Conservation (phyloP, 2,888 invertebrate genomes). For the Eristalinus sepulchralis region DNA sequence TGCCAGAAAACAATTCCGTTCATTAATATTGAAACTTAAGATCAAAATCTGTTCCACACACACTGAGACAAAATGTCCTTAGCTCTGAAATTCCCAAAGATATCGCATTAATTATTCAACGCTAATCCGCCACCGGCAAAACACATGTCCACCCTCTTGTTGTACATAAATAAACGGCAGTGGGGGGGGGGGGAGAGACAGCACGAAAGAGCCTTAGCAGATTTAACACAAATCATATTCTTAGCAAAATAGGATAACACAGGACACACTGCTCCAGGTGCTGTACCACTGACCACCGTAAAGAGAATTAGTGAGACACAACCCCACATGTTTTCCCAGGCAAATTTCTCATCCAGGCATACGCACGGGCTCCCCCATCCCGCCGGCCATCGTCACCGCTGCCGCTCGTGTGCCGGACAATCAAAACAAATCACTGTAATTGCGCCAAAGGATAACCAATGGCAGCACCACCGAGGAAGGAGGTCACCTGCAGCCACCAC, state of each 20-base stretch:
- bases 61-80: slow-evolving; percentile 33
- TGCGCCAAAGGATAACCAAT: slow-evolving; percentile 54
- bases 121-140: slow-evolving; percentile 64
- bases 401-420: slow-evolving; percentile 29
- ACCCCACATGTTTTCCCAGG: slow-evolving; percentile 56
- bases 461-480: not conserved
- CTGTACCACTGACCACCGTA: slow-evolving; percentile 62
- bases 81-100: slow-evolving; percentile 23
- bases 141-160: slow-evolving; percentile 58
- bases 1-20: not conserved
- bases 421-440: slow-evolving; percentile 71
- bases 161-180: slow-evolving; percentile 8
- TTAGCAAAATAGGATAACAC: slow-evolving; percentile 45
- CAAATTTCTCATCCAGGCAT: slow-evolving; percentile 53
- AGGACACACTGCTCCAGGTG: slow-evolving; percentile 50
- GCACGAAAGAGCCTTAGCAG: not conserved
- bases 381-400: not conserved
- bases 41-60: slow-evolving; percentile 34
- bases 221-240: slow-evolving; percentile 53
- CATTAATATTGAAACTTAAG: slow-evolving; percentile 39
- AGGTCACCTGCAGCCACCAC: not conserved
- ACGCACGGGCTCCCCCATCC: not conserved
- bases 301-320: slow-evolving; percentile 68
- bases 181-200: not conserved
- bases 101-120: slow-evolving; percentile 67